These are phyloP conservation scores for Neolamprologus cancellatus DNA, from an alignment of 2,113 vertebrate species.

Conservation along the genomic window DNA sequence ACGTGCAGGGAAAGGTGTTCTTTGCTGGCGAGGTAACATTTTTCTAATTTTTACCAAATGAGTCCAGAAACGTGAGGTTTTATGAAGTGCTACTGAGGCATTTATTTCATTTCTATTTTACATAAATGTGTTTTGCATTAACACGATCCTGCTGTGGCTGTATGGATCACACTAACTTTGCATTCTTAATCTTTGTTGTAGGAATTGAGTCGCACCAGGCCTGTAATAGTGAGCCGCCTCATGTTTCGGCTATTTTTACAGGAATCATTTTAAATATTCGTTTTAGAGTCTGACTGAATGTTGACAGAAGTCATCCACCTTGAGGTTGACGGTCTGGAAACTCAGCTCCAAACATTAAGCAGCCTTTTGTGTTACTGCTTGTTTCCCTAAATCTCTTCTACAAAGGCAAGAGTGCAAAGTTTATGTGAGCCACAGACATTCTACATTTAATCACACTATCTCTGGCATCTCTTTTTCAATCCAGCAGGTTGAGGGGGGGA, in stretches of 20 bases:
- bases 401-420: background rate
- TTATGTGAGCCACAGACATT: background rate
- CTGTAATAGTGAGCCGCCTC: background rate
- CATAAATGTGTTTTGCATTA: background rate
- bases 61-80: background rate
- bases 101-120: background rate
- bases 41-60: background rate
- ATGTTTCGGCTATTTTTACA: background rate
- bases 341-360: background rate
- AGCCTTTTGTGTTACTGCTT: background rate
- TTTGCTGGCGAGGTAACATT: slow-evolving; percentile 89
- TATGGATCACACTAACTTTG: background rate
- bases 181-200: background rate
- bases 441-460: background rate
- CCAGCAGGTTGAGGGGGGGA: background rate
- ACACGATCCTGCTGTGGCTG: background rate
- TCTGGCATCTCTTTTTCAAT: background rate
- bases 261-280: background rate
- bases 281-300: background rate
- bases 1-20: slow-evolving; percentile 88
- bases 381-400: background rate
- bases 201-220: fast-evolving
- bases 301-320: background rate
- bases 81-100: background rate
- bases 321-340: background rate